Base-by-base conservation (phyloP, 2,797 vertebrate genomes). In the Spinibarbus caldwelli region DNA sequence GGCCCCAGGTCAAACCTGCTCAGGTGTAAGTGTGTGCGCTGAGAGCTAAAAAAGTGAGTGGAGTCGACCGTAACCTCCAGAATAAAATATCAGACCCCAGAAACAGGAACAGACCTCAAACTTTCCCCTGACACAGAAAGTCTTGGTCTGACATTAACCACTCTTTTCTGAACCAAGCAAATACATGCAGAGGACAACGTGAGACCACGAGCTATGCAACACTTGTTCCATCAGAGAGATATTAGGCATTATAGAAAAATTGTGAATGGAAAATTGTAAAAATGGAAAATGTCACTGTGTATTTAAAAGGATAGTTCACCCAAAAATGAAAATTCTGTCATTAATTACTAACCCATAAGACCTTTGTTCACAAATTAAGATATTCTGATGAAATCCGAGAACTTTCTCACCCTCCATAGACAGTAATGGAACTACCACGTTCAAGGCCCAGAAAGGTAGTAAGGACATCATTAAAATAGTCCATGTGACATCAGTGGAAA, bases 1-100 rank as follows among this genome's bases (percentile, higher is more conserved):
- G 49, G 76, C 10, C 76, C 6, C 38, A 47, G 83, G 76, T 85
- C 83, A 85, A 62, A 41, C 34, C 38, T 12, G 54, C 52, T 68
- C n/a, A 59, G 47, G 19, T 79, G 29, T 43, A 54, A 31, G 64
- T 29, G 49, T 77, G 21, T 67, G 70, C 2, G 49, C 38, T 31
- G 38, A 43, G 67, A 66, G 19, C 29, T 45, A 12, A 64, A 76
- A 66, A 49, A 67, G 10, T 9, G 9, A 76, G 21, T 47, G 54
- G 29, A 75, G 70, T 15, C 3, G 4, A 76, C 71, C 12, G 34
- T n/a, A 83, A 49, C 31, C 38, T 76, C 71, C 41, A 66, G 11
- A 73, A n/a, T 34, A 57, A 45, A 62, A 82, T 72, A 59, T 34
- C 8, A 82, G 2, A 59, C 26, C 68, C 36, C 10, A 59, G 19